These are phyloP conservation scores for Ammodytes marinus DNA, from an alignment of 2,113 vertebrate genomes.

Conservation along the genomic window DNA sequence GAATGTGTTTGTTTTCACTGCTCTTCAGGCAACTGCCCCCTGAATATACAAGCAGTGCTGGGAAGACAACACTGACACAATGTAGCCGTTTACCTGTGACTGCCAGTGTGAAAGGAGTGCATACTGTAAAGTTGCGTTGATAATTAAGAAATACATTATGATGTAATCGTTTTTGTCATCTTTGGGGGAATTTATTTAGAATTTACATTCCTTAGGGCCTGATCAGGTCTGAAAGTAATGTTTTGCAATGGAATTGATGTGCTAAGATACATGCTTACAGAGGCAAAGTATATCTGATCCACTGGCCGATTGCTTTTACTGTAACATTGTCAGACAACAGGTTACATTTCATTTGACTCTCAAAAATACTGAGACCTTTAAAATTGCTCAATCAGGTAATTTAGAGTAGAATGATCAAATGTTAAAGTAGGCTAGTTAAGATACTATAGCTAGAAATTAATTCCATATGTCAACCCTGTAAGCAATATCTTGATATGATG, in stretches of 20 bases:
- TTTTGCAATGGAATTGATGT: neutral
- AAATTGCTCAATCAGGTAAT: neutral
- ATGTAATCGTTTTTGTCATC: neutral
- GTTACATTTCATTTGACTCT: neutral
- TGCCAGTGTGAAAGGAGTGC: neutral
- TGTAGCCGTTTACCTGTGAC: slow-evolving; percentile 4
- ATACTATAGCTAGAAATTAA: neutral
- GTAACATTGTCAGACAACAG: neutral
- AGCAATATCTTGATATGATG: neutral
- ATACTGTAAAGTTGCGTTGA: neutral
- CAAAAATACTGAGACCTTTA: neutral
- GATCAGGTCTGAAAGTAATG: neutral
- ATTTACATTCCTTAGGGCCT: neutral
- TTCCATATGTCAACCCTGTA: neutral
- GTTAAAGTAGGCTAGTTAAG: neutral
- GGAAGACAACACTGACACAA: slow-evolving; percentile 11
- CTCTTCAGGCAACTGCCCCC: slow-evolving; percentile 26
- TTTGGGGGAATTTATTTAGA: neutral
- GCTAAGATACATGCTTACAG: neutral
- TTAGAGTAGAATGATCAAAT: neutral
- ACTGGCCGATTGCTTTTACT: neutral
- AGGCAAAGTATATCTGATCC: neutral
- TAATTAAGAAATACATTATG: neutral
- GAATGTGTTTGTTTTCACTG: slow-evolving; percentile 67
- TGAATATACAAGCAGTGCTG: slow-evolving; percentile 20